Evolutionary conservation across 1,140 invertebrate genomes (phyloP), one percentile per base, ranked within the genome.

Genomic region (Zaprionus camerounensis): DNA sequence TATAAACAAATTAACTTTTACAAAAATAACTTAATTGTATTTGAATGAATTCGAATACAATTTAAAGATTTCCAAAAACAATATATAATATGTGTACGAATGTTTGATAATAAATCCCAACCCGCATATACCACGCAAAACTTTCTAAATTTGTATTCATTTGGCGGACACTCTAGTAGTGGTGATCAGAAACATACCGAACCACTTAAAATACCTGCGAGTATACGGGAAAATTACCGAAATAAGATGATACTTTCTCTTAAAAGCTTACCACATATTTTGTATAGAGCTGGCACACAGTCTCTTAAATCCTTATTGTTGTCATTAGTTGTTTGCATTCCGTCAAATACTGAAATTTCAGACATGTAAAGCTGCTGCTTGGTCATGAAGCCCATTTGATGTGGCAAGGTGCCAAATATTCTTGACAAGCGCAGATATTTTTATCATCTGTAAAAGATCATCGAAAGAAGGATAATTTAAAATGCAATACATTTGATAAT

Each of bases 101-200:
- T 28, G 0, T 2, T 6, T 7, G 26, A 28, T 28, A 28, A 28
- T 0, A 28, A 28, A 6, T 5, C 3, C 3, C 3, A 26, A 26
- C 24, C 24, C 24, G 24, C 24, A 26, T 26, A 26, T 26, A 26
- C 1, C 6, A 28, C 26, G 26, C 5, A 6, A 28, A 28, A 28
- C 26, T 6, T 28, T 5, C 26, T 28, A 1, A 28, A 6, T 6
- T 28, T 6, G 7, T 28, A 7, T 28, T 28, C 6, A 28, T 28
- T 28, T 28, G 24, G 0, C 24, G 24, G 24, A 26, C 0, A 26
- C 24, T 0, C 5, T 26, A 26, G 0, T 26, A n/a, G n/a, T 55
- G 49, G 49, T 9, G 49, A 24, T 51, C 68, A 71, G 20, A 64
- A 71, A 13, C 68, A 64, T 12, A 12, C 61, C 1, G 11, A 46